Evolutionary conservation across 2,888 invertebrate species (phyloP), one percentile per base, ranked within the genome.

Genomic region (Eurytoma adleriae): DNA sequence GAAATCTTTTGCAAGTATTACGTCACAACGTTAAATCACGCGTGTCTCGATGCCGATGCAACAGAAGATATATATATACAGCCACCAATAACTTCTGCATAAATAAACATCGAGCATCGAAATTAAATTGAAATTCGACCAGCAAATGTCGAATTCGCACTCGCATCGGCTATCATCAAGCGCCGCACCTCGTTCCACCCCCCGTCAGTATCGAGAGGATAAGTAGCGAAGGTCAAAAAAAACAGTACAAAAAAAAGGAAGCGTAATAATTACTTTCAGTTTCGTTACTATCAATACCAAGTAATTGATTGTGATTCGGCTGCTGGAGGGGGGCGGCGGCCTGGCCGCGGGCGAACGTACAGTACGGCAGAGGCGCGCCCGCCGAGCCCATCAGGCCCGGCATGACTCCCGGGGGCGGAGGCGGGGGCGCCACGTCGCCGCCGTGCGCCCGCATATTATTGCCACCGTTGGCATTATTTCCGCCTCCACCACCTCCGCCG

Each of bases 221-320:
- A 40, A 40, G 14, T n/a, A 64, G 64, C 48, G 40, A 40, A 64
- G 40, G 40, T 24, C 24, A 24, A 52, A 69, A 69, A 69, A 56
- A 56, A 56, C 30, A 69, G 3, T 56, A 16, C 54, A 69, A 69
- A 27, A 68, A 69, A 56, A 69, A 69, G 7, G 30, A 69, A 56
- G 18, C 54, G 30, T 56, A 18, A 69, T 69, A 68, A 52, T 68
- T 69, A 69, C 56, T 69, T 69, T 24, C 24, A 10, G 69, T 16
- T 30, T 69, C 30, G 56, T 56, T 56, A 69, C 61, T 50, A 50
- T 71, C 71, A 81, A 72, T 81, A 81, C 81, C 81, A 66, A 82
- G 79, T 71, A 79, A 68, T 70, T 79, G 82, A 68, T 82, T 79
- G 50, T 82, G 79, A 24, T 62, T 71, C 24, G 76, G 56, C n/a